Percentiles rank a stretch among this genome's conserved stretches.
phyloP scores from a whole-genome alignment of 2,797 vertebrate genomes.

The Sylvilagus floridanus region DNA sequence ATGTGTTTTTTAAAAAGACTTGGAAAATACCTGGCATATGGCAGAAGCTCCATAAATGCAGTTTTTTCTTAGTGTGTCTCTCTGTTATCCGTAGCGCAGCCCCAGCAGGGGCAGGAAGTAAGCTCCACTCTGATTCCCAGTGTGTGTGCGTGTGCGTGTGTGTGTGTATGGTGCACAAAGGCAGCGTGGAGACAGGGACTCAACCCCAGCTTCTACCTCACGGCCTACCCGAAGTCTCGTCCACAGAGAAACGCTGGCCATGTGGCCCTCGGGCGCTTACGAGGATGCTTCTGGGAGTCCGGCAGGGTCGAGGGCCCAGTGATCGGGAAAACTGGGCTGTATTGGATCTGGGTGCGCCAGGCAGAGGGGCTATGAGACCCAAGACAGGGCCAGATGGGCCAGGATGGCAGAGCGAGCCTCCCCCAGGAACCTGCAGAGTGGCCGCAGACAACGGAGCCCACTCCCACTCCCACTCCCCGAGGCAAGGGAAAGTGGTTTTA shows the following conservation, averaged over 20 bases:
- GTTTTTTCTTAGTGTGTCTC: not conserved
- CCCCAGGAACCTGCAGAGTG: too few species aligned
- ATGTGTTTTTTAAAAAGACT: too few species aligned
- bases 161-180: not conserved
- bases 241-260: not conserved
- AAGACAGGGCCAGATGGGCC: too few species aligned
- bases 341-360: too few species aligned
- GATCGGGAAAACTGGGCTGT: not conserved
- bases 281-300: not conserved
- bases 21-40: too few species aligned
- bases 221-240: not conserved
- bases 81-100: not conserved
- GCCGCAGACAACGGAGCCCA: too few species aligned
- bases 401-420: too few species aligned
- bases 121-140: not conserved
- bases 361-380: too few species aligned
- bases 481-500: too few species aligned
- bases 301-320: not conserved
- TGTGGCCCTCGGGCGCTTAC: too few species aligned
- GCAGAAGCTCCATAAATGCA: not conserved
- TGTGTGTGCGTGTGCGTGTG: not conserved
- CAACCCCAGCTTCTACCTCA: not conserved
- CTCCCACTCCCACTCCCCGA: too few species aligned
- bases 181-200: not conserved
- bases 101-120: not conserved